phyloP scores from a whole-genome alignment of 2,888 invertebrate species.

The Lasioglossum marginatum region DNA sequence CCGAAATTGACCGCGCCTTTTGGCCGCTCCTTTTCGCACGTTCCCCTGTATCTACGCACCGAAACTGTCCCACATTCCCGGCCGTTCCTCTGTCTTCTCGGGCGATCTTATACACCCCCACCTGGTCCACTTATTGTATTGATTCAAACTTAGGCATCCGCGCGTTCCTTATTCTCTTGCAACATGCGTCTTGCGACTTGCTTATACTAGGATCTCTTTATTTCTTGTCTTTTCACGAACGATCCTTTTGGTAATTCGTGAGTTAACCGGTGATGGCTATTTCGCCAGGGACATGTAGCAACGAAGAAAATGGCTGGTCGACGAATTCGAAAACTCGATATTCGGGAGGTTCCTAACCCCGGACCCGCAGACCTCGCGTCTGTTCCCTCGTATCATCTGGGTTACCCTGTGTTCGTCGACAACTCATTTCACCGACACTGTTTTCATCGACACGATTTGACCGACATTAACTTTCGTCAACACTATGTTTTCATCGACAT shows the following conservation, averaged over 20 bases:
- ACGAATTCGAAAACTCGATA: constrained; percentile 7
- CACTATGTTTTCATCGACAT: no score
- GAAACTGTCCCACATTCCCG: constrained; percentile 68
- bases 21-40: constrained; percentile 71
- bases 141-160: constrained; percentile 81
- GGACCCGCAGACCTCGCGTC: background rate
- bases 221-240: constrained; percentile 33
- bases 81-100: constrained; percentile 68
- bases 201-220: constrained; percentile 32
- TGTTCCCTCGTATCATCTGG: background rate
- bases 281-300: constrained; percentile 9
- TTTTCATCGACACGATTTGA: no score
- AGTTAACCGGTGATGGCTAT: constrained; percentile 26
- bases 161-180: constrained; percentile 71
- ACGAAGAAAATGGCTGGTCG: constrained; percentile 30
- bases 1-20: constrained; percentile 79
- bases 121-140: constrained; percentile 83
- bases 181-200: constrained; percentile 54
- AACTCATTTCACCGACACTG: no score
- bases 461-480: no score
- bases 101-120: constrained; percentile 78
- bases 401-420: no score
- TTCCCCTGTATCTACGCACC: constrained; percentile 68
- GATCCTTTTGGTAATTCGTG: constrained; percentile 45
- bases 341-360: constrained; percentile 12